These are phyloP conservation scores for Anguilla marmorata DNA, from an alignment of 2,797 vertebrate genomes.

Conservation along the genomic window DNA sequence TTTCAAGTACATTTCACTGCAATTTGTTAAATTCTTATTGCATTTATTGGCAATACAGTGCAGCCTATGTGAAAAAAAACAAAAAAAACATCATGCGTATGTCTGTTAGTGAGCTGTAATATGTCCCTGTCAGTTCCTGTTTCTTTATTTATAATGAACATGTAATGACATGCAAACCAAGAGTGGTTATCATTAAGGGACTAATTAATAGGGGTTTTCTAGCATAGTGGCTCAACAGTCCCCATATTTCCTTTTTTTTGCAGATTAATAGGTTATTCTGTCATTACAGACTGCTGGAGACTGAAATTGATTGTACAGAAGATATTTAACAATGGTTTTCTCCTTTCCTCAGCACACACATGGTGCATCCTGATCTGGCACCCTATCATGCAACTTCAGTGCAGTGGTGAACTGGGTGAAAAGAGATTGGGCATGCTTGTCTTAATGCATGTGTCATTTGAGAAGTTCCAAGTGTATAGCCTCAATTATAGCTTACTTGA, in stretches of 20 bases:
- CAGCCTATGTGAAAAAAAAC: background rate
- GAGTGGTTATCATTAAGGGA: conserved; percentile 18
- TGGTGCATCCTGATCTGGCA: no score
- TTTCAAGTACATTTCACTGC: no score
- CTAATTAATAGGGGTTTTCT: conserved; percentile 24
- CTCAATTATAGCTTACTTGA: background rate
- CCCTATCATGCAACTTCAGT: no score
- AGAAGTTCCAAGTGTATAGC: background rate
- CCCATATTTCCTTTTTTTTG: background rate
- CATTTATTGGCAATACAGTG: no score
- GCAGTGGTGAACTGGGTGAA: no score
- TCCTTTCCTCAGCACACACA: no score
- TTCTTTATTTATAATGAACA: conserved; percentile 26
- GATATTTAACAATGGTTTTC: background rate
- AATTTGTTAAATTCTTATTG: no score
- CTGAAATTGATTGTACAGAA: background rate
- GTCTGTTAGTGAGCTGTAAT: conserved; percentile 12
- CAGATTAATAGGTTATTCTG: conserved; percentile 1
- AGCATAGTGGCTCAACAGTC: background rate
- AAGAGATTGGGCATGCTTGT: no score
- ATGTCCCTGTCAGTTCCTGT: background rate
- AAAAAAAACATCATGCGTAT: background rate
- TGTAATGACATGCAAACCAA: conserved; percentile 22
- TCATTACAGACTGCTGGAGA: background rate
- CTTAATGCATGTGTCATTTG: no score